phyloP scores from a whole-genome alignment of 2,888 invertebrate genomes.

The Coelogynopora nodosa region DNA sequence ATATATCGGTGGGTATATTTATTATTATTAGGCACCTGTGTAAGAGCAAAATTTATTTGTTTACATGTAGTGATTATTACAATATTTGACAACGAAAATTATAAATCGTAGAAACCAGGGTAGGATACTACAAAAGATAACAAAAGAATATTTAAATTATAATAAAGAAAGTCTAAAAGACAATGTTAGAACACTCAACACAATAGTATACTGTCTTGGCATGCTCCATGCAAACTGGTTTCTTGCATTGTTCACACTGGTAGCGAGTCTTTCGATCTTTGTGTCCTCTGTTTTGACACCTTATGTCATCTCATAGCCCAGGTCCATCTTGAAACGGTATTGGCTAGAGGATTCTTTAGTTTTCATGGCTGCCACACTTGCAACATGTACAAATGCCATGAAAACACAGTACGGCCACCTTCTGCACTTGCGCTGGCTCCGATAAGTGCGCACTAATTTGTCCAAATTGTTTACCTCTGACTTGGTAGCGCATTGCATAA shows the following conservation, averaged over 20 bases:
- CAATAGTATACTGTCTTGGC: constrained; percentile 12
- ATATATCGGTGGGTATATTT: no score
- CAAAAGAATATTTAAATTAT: neutral
- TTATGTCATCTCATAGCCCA: constrained; percentile 8
- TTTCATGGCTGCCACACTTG: constrained; percentile 25
- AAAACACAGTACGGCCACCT: constrained; percentile 32
- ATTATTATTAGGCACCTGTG: no score
- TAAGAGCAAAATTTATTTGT: neutral
- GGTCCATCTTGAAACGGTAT: constrained; percentile 29
- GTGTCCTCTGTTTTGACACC: neutral
- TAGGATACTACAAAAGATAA: neutral
- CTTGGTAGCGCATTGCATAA: neutral
- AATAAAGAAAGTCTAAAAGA: neutral
- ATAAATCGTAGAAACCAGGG: neutral
- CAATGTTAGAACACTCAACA: neutral
- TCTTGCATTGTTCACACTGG: no score
- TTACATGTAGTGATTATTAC: neutral
- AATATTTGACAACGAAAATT: neutral
- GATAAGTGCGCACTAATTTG: neutral
- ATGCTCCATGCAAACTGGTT: neutral
- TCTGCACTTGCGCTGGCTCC: constrained; percentile 22
- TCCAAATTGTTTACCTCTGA: constrained; percentile 18
- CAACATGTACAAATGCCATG: neutral
- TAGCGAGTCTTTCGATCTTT: constrained; percentile 23
- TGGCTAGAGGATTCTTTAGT: neutral